Base-by-base conservation (phyloP, 2,113 vertebrate genomes). In the Anguilla rostrata region DNA sequence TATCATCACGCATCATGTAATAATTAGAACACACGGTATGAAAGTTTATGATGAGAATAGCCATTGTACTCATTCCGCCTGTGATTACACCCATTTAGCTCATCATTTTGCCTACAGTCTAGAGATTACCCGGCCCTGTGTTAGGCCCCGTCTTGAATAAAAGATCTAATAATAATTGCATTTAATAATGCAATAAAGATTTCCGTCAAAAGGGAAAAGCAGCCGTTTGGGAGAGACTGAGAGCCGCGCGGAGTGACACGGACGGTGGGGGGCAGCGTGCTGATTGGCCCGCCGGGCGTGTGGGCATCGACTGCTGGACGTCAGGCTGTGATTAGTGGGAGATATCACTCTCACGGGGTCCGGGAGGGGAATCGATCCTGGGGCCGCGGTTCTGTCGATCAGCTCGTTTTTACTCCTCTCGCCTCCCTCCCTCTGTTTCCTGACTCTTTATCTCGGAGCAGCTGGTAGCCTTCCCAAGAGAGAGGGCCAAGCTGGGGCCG, bases 311-410 rank as follows among this genome's bases (percentile, higher is more conserved):
- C 92, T 88, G 87, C 85, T 71, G 86, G 90, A 89, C 92, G 93
- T 93, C 92, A 89, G 84, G 85, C 89, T 18, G 87, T 94, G 93
- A 94, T 96, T 94, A 95, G 93, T 91, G 88, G 92, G 90, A 93
- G 93, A 91, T 93, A 92, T 94, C 92, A 93, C 91, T 90, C 89
- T 92, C 86, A 41, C 87, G 39, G 84, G 86, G 88, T 90, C 84
- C 90, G 88, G 88, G 90, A 90, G 89, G 88, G 85, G 84, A 90
- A 95, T 96, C 86, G 92, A 95, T 94, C 91, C 92, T 75, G 82
- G 66, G 89, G 90, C 89, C 91, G 71, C 43, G 89, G 86, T 87
- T 81, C 92, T 90, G 92, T 94, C 92, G 92, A 90, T 91, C 85
- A 87, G 93, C 91, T 93, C 91, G 91, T 92, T 92, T 91, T 92